Evolutionary conservation across 2,888 invertebrate genomes (phyloP), one percentile per base, ranked within the genome.

Genomic region (Abrostola triplasia): DNA sequence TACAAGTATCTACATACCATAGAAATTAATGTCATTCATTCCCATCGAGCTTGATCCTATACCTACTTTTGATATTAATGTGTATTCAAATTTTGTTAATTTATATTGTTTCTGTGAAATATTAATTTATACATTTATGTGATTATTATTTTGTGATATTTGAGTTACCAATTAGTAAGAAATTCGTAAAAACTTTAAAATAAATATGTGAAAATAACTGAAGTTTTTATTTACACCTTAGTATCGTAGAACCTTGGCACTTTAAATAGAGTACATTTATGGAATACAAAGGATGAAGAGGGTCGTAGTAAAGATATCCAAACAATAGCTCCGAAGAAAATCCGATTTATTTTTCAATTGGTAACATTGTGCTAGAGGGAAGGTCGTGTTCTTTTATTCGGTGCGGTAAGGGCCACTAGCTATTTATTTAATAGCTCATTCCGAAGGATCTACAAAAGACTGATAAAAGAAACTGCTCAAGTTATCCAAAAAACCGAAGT

Each of bases 21-120:
- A 77, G 40, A 67, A 78, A 67, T 70, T 72, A 67, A 65, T 67
- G 65, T 77, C 74, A 74, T 69, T 77, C 78, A 79, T 82, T 82
- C 77, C 83, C 82, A 89, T 82, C 88, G 91, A 91, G 91, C 90
- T 91, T 91, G 82, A 81, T 82, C 67, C 70, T 70, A 68, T 72
- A 72, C n/a, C n/a, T n/a, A n/a, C 59, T 76, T 76, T 69, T 76
- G 74, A 80, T 77, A 80, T 82, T 81, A 64, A 70, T 76, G 60
- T 77, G 72, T 79, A 77, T 77, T 81, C 64, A 70, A 64, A 72
- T 74, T 80, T 71, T 64, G 74, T 73, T 76, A 70, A 66, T 77
- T 74, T 68, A 70, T 81, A 70, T 75, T 57, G 52, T 70, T 78
- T 71, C 54, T 41, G 56, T 64, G 70, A 62, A 73, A 73, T 77